Percentiles rank a stretch among this genome's conserved stretches.
Conservation (phyloP, 30 jellyfish, hydroid and myxozoan species). For the Cassiopea xamachana region DNA sequence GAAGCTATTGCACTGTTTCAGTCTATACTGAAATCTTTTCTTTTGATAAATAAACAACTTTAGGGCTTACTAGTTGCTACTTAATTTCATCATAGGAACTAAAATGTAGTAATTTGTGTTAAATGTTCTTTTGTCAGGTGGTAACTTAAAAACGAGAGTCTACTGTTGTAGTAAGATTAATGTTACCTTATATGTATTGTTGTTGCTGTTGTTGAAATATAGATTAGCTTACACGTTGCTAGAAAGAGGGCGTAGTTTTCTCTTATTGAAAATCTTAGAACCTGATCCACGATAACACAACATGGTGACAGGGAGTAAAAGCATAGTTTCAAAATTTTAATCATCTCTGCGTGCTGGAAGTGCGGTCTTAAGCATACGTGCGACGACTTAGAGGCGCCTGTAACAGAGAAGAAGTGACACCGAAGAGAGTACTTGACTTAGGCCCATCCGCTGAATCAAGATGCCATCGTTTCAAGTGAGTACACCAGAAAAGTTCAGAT, state of each 20-base stretch:
- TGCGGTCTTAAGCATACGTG: neutral
- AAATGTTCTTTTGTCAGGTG: too few species aligned
- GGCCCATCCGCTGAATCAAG: neutral
- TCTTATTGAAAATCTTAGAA: neutral
- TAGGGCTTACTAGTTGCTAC: too few species aligned
- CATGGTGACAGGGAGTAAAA: neutral
- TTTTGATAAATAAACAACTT: too few species aligned
- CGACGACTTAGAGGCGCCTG: neutral
- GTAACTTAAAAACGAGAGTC: neutral
- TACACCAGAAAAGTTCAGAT: constrained; percentile 11
- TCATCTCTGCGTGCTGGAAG: neutral
- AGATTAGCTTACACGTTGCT: neutral
- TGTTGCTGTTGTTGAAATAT: neutral
- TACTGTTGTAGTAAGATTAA: neutral
- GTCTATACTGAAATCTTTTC: too few species aligned
- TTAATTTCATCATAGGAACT: too few species aligned
- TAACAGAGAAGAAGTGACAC: neutral
- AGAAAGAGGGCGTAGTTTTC: neutral
- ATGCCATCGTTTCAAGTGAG: constrained; percentile 35
- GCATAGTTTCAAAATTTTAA: neutral
- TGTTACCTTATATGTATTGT: neutral
- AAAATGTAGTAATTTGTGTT: too few species aligned
- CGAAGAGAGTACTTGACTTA: neutral
- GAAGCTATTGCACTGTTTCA: too few species aligned
- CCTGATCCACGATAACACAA: neutral